Evolutionary conservation across 2,113 vertebrate genomes (phyloP).

Genomic region (Trochalopteron elliotii): DNA sequence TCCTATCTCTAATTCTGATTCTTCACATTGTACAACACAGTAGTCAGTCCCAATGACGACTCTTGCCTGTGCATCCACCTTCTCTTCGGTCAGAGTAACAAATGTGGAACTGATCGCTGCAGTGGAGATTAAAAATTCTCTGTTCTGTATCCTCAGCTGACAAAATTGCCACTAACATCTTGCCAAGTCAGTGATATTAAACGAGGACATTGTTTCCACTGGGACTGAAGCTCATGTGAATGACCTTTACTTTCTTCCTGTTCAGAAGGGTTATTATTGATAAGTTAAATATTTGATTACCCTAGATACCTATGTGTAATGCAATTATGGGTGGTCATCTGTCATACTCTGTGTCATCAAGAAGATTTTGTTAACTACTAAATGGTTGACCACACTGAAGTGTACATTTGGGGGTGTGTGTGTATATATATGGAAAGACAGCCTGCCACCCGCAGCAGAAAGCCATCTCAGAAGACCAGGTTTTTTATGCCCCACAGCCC

Average conservation of each 20-base stretch:
- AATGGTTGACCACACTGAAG: neutral
- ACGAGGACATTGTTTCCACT: neutral
- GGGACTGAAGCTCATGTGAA: conserved; percentile 1
- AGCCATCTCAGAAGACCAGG: neutral
- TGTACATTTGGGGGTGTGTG: neutral
- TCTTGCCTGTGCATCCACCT: conserved; percentile 12
- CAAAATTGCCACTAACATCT: neutral
- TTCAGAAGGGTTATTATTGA: conserved; percentile 22
- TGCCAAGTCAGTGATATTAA: conserved; percentile 14
- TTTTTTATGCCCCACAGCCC: neutral
- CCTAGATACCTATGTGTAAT: conserved; percentile 8
- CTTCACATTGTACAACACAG: neutral
- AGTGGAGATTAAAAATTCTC: neutral
- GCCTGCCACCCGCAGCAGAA: neutral
- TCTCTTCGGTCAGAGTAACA: neutral
- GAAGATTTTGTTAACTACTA: conserved; percentile 4
- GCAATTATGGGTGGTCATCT: neutral
- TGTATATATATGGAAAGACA: neutral
- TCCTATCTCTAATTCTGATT: neutral
- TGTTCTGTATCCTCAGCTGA: neutral
- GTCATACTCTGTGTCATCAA: neutral
- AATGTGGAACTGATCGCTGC: neutral
- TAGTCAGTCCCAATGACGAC: neutral
- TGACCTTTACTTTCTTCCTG: conserved; percentile 13
- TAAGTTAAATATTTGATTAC: conserved; percentile 58